Conservation (phyloP, 2,113 vertebrate species). For the Zosterops japonicus region DNA sequence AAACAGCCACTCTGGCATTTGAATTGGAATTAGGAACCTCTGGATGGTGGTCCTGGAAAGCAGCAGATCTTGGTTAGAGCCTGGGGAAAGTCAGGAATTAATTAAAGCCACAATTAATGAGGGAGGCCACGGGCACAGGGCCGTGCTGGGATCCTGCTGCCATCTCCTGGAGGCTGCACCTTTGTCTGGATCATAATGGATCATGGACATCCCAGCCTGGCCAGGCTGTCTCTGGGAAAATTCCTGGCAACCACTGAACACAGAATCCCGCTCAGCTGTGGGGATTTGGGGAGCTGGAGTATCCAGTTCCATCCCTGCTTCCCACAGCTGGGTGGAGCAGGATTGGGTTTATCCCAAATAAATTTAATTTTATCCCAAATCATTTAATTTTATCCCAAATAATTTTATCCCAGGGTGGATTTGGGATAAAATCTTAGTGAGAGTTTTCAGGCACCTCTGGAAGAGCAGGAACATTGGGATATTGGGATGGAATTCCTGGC, state of each 20-base stretch:
- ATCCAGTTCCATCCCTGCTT: not conserved
- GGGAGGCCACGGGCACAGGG: not conserved
- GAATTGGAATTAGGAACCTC: not conserved
- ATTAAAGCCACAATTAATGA: not conserved
- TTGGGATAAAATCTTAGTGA: too few species aligned
- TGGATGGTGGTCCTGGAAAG: not conserved
- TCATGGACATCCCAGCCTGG: fast-evolving
- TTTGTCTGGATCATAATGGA: not conserved
- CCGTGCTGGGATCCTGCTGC: not conserved
- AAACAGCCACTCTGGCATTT: not conserved
- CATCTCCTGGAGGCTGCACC: conserved; percentile 6
- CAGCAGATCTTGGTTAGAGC: not conserved
- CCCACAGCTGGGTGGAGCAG: fast-evolving
- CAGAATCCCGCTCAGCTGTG: not conserved
- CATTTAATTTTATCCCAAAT: too few species aligned
- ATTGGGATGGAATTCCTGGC: not conserved
- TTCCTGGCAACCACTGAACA: not conserved
- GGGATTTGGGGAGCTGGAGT: fast-evolving
- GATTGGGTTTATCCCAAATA: too few species aligned
- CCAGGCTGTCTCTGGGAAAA: not conserved
- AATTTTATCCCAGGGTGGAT: not conserved
- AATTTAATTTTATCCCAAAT: not conserved
- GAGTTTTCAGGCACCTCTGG: fast-evolving
- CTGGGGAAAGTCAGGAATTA: not conserved
- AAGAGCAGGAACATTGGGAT: not conserved